Percentiles rank a stretch among this genome's conserved stretches.
These are phyloP conservation scores for Heliconius erato DNA, from an alignment of 2,888 invertebrate genomes.

Conservation along the genomic window DNA sequence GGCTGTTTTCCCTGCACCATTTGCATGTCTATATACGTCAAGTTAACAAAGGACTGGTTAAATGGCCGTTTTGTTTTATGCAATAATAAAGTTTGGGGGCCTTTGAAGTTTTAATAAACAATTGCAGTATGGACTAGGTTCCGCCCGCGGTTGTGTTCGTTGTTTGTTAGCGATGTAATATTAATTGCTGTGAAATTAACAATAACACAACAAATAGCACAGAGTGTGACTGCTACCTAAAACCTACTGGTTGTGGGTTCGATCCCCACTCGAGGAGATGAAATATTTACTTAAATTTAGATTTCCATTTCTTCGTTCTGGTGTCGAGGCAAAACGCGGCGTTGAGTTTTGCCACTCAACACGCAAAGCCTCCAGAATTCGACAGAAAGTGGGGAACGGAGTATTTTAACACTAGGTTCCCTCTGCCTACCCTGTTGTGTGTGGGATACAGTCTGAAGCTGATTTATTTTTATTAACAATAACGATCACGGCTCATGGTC, in stretches of 20 bases:
- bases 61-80: constrained; percentile 33
- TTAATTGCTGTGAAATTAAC: not conserved
- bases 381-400: too few species aligned
- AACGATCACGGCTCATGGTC: not conserved
- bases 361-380: too few species aligned
- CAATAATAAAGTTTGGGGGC: constrained; percentile 24
- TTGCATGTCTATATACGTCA: constrained; percentile 35
- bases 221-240: too few species aligned
- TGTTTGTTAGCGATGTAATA: not conserved
- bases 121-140: not conserved
- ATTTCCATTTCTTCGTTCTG: too few species aligned
- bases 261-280: too few species aligned
- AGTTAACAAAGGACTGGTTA: constrained; percentile 35
- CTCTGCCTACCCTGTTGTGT: too few species aligned
- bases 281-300: too few species aligned
- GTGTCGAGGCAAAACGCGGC: too few species aligned
- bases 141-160: not conserved
- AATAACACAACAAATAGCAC: not conserved
- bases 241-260: too few species aligned
- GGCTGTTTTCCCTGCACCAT: constrained; percentile 74
- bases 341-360: too few species aligned
- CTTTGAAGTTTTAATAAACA: not conserved
- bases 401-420: too few species aligned
- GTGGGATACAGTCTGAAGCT: too few species aligned
- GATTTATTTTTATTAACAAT: not conserved